Base-by-base conservation (phyloP, 1,140 invertebrate genomes). In the Medauroidea extradentata region DNA sequence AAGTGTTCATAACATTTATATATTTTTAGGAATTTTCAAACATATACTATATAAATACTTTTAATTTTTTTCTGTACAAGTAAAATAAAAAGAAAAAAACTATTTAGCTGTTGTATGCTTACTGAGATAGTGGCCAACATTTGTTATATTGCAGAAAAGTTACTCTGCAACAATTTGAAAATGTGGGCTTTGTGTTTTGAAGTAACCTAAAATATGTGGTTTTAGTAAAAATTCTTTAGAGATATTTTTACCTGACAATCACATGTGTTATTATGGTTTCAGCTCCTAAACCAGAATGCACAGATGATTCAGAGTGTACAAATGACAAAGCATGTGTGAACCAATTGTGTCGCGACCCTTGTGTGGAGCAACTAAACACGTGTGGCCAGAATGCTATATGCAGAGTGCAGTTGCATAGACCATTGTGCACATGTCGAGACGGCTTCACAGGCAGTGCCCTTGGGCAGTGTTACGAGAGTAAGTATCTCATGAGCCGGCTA, bases 391-490 rank as follows among this genome's bases (percentile, higher is more conserved):
- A 93, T 68, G 89, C 92, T 2, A 83, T 86, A 57, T 96, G 93
- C 70, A 79, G 86, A 52, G 87, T 90, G 0, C 85, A 87, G 72
- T 77, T 87, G 34, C 93, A 96, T 67, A 77, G 91, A 67, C 88
- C 91, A 5, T 78, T 91, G 19, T 96, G 93, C 68, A 83, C 86
- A 1, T 96, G 93, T 70, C 80, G 85, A 60, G 87, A 90, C 64
- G 90, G 88, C 8, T 91, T 85, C 65, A 89, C 89, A 66, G 93
- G 93, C 71, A 90, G 94, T 73, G 89, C 91, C 18, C 84, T 91
- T 63, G 82, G 82, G 46, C 83, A 85, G 63, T 94, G 91, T 70
- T 82, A 84, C 64, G 83, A 88, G 75, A 83, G 86, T 88, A 79
- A 69, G 78, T 72, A 44, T 16, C 3, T n/a, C n/a, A n/a, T n/a